phyloP scores from a whole-genome alignment of 2,888 invertebrate genomes.

The Steromphala cineraria region DNA sequence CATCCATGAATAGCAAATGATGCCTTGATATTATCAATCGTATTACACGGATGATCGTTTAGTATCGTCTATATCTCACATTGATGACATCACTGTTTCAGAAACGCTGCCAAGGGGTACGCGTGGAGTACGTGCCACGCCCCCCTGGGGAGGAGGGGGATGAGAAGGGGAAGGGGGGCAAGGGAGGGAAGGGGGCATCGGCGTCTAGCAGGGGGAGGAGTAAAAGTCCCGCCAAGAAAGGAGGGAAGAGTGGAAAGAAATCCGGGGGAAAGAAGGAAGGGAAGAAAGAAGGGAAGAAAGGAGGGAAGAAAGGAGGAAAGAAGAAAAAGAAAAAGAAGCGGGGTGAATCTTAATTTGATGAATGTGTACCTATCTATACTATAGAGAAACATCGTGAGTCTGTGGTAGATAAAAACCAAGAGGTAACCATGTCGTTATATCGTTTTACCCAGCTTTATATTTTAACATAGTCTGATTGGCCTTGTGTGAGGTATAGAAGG shows the following conservation, averaged over 20 bases:
- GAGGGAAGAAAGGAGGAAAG: conserved; percentile 37
- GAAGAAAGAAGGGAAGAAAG: conserved; percentile 50
- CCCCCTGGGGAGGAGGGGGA: conserved; percentile 48
- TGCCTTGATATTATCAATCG: too few relatives aligned
- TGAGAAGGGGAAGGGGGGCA: conserved; percentile 45
- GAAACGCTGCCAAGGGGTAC: conserved; percentile 69
- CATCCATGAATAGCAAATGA: too few relatives aligned
- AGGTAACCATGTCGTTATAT: too few relatives aligned
- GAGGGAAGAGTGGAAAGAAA: conserved; percentile 45
- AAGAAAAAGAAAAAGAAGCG: conserved; percentile 54
- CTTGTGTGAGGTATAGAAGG: too few relatives aligned
- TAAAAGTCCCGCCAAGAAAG: conserved; percentile 34
- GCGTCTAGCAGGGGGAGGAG: conserved; percentile 38
- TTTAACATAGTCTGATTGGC: too few relatives aligned
- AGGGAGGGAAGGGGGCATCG: conserved; percentile 25
- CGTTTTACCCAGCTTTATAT: too few relatives aligned
- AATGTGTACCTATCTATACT: too few relatives aligned
- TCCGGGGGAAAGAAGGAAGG: conserved; percentile 20
- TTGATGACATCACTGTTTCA: conserved; percentile 33
- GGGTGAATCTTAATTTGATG: neutral
- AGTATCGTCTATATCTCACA: neutral
- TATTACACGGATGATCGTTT: neutral
- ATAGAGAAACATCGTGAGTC: too few relatives aligned
- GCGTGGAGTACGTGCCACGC: conserved; percentile 65
- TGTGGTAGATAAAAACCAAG: too few relatives aligned